Conservation (phyloP, 2,888 invertebrate genomes). For the Aphodius sticticus region DNA sequence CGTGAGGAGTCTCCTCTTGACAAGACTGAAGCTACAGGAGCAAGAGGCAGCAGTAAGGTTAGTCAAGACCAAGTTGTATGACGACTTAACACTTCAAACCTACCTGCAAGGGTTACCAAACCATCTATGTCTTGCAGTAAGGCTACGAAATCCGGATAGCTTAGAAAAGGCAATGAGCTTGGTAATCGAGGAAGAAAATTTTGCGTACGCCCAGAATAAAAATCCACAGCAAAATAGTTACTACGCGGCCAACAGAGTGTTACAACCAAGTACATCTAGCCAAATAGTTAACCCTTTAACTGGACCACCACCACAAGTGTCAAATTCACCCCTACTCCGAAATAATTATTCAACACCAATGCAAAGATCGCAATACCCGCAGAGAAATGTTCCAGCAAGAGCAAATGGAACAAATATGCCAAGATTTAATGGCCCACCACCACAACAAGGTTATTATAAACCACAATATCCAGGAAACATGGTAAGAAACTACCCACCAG, state of each 20-base stretch:
- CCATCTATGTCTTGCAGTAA: neutral
- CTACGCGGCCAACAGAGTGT: neutral
- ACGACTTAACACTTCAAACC: too few species aligned
- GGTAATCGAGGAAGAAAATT: conserved; percentile 8
- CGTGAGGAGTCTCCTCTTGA: too few species aligned
- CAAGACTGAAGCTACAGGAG: too few species aligned
- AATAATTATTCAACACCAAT: neutral
- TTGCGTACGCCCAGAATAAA: neutral
- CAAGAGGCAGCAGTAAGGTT: too few species aligned
- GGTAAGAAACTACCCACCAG: neutral
- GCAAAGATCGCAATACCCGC: neutral
- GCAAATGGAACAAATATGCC: neutral
- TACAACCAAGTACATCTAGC: neutral
- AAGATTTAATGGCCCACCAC: neutral
- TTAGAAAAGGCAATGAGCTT: conserved; percentile 8
- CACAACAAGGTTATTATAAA: neutral
- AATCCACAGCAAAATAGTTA: neutral
- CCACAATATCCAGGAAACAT: neutral
- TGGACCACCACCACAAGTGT: neutral
- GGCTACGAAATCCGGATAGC: neutral
- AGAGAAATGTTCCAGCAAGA: neutral
- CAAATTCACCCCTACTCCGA: neutral
- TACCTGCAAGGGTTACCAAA: neutral
- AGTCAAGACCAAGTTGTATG: too few species aligned
- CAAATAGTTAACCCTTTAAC: neutral